A percentile compares a stretch with the other conserved stretches of the same genome.
Conservation (phyloP, 1,140 invertebrate genomes). For the Bombus superbus region DNA sequence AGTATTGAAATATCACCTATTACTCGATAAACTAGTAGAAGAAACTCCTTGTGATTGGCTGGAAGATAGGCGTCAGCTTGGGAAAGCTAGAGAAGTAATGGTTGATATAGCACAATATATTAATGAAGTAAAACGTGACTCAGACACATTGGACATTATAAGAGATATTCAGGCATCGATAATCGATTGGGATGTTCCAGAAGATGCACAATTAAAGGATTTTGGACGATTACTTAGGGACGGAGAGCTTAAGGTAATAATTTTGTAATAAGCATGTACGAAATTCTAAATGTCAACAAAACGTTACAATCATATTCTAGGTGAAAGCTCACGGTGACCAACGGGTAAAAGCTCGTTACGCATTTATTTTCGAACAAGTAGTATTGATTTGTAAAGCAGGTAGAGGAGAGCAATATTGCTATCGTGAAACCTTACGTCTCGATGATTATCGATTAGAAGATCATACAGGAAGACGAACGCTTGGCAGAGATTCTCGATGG, state of each 20-base stretch:
- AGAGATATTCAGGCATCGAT: slow-evolving; percentile 94
- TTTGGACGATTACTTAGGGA: slow-evolving; percentile 96
- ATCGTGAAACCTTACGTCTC: slow-evolving; percentile 92
- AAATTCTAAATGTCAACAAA: background rate
- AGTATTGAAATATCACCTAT: slow-evolving; percentile 97
- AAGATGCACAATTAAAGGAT: slow-evolving; percentile 91
- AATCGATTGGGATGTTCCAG: slow-evolving; percentile 90
- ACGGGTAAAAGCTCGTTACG: slow-evolving; percentile 92
- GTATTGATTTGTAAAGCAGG: slow-evolving; percentile 96
- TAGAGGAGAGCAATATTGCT: slow-evolving; percentile 95
- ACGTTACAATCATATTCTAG: slow-evolving; percentile 54
- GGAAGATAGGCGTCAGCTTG: slow-evolving; percentile 92
- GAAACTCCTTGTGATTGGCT: slow-evolving; percentile 92
- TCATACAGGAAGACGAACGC: slow-evolving; percentile 84
- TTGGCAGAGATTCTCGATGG: slow-evolving; percentile 89
- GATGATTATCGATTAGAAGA: slow-evolving; percentile 95
- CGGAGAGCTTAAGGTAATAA: slow-evolving; percentile 92
- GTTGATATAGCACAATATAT: slow-evolving; percentile 98
- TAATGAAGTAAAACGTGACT: slow-evolving; percentile 99
- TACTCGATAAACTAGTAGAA: slow-evolving; percentile 95
- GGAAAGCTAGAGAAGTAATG: slow-evolving; percentile 97
- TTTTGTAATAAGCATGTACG: background rate
- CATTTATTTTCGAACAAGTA: slow-evolving; percentile 98
- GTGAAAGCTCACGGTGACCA: slow-evolving; percentile 95
- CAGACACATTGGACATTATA: slow-evolving; percentile 95